Evolutionary conservation across 2,113 vertebrate genomes (phyloP).

Genomic region (Phyllostomus discolor): DNA sequence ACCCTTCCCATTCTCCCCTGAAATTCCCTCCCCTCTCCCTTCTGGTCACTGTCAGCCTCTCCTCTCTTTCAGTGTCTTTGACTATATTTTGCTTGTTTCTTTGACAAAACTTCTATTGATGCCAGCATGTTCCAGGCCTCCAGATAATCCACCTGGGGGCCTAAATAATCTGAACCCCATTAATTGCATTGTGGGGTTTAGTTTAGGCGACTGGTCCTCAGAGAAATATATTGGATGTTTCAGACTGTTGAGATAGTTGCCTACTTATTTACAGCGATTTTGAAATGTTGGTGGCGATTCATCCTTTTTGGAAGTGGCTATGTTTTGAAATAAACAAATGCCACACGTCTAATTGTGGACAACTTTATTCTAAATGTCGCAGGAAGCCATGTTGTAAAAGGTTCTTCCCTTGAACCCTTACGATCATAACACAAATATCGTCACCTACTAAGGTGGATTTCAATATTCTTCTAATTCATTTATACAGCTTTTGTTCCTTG

Average conservation of each 20-base stretch:
- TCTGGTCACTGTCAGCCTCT: no score
- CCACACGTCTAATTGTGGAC: neutral
- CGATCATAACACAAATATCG: neutral
- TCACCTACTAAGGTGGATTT: neutral
- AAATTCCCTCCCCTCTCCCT: no score
- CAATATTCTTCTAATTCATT: neutral
- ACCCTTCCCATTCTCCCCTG: no score
- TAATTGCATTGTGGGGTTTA: neutral
- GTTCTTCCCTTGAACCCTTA: neutral
- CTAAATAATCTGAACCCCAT: neutral
- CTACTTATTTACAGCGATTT: neutral
- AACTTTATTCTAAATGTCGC: neutral
- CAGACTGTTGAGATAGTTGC: neutral
- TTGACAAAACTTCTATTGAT: no score
- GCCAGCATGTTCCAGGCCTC: neutral
- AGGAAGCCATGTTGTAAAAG: conserved; percentile 28
- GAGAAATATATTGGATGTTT: neutral
- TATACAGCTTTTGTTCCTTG: neutral
- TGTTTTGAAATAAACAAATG: neutral
- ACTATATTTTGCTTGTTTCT: no score
- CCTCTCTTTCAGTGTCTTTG: no score
- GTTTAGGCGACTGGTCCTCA: neutral
- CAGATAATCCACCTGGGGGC: neutral
- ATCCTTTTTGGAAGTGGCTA: conserved; percentile 28
- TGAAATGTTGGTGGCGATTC: conserved; percentile 10